These are phyloP conservation scores for Myripristis murdjan DNA, from an alignment of 2,797 vertebrate species.

Conservation along the genomic window DNA sequence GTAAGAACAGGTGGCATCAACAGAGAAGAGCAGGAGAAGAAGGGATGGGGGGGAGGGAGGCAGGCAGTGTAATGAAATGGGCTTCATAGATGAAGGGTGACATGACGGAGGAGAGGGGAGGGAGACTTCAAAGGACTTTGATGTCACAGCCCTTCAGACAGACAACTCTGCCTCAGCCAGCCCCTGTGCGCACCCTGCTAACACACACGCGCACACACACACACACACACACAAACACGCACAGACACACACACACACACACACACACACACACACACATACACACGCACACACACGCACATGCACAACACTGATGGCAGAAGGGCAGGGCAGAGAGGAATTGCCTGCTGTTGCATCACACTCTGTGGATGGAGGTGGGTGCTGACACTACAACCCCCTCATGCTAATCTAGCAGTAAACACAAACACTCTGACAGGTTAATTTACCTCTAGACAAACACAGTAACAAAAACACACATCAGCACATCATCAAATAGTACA, in stretches of 20 bases:
- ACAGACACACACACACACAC: background rate
- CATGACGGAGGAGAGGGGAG: constrained; percentile 65
- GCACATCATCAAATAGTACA: constrained; percentile 71
- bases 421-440: constrained; percentile 84
- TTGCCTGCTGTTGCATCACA: constrained; percentile 88
- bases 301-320: constrained; percentile 57
- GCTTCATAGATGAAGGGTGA: constrained; percentile 70
- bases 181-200: constrained; percentile 20
- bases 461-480: constrained; percentile 75
- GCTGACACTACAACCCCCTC: constrained; percentile 79
- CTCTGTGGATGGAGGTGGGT: constrained; percentile 72
- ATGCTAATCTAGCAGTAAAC: constrained; percentile 81
- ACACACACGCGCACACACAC: no score
- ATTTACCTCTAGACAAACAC: constrained; percentile 83
- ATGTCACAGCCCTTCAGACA: constrained; percentile 82
- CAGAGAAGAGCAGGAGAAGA: constrained; percentile 25
- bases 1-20: constrained; percentile 55
- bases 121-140: constrained; percentile 83
- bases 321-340: constrained; percentile 74
- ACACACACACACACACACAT: constrained; percentile 28
- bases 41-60: constrained; percentile 21
- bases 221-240: constrained; percentile 19
- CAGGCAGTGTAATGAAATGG: constrained; percentile 72
- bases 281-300: constrained; percentile 18
- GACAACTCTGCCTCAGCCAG: constrained; percentile 69